These are phyloP conservation scores for Pomacea maculata DNA, from an alignment of 1,140 invertebrate species.

Conservation along the genomic window DNA sequence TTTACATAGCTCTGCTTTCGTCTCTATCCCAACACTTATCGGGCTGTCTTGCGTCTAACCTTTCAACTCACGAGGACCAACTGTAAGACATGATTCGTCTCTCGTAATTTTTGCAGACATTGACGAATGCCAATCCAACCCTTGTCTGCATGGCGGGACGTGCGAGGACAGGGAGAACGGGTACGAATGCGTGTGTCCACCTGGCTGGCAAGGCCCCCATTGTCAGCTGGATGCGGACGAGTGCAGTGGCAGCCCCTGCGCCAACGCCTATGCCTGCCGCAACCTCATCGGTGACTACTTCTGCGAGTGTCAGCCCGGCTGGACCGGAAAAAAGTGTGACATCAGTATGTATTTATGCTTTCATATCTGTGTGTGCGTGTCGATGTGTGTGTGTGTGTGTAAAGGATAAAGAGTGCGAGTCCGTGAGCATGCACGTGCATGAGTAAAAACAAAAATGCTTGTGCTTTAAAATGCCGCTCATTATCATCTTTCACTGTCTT, in stretches of 20 bases:
- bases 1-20: too few relatives aligned
- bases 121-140: slow-evolving; percentile 80
- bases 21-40: too few relatives aligned
- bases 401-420: neutral
- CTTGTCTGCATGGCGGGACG: slow-evolving; percentile 88
- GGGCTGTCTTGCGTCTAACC: too few relatives aligned
- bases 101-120: slow-evolving; percentile 34
- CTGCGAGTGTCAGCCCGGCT: slow-evolving; percentile 60
- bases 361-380: neutral
- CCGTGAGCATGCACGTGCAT: neutral
- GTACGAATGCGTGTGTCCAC: slow-evolving; percentile 77
- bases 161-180: slow-evolving; percentile 79
- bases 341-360: slow-evolving; percentile 47
- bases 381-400: slow-evolving; percentile 6
- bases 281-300: slow-evolving; percentile 55
- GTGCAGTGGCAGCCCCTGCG: slow-evolving; percentile 59
- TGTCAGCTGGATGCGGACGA: slow-evolving; percentile 61
- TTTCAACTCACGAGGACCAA: too few relatives aligned
- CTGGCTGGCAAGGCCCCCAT: slow-evolving; percentile 71
- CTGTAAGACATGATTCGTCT: neutral
- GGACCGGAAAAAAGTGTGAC: slow-evolving; percentile 61
- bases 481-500: too few relatives aligned
- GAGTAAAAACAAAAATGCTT: neutral
- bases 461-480: too few relatives aligned
- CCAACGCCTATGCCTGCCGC: slow-evolving; percentile 55